A percentile compares a stretch with the other conserved stretches of the same genome.
Conservation (phyloP, 1,140 invertebrate species). For the Maniola jurtina region DNA sequence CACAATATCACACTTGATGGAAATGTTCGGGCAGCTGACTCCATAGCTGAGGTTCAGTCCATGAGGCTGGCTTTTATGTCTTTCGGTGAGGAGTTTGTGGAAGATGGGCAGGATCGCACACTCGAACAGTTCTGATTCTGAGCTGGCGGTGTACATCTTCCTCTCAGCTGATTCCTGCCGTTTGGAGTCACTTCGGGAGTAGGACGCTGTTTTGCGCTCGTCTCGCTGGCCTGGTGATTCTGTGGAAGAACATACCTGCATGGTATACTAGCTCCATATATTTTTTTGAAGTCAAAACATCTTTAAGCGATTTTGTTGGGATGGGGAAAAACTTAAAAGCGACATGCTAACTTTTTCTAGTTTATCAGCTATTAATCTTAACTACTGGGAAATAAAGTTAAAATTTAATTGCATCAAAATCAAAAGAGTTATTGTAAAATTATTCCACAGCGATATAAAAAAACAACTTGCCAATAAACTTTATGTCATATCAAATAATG, state of each 20-base stretch:
- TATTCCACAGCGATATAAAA: no score
- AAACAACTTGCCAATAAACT: no score
- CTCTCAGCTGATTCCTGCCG: constrained; percentile 66
- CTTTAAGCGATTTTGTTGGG: no score
- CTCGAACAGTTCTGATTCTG: constrained; percentile 89
- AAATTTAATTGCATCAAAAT: no score
- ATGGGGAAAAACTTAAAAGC: no score
- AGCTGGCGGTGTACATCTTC: constrained; percentile 88
- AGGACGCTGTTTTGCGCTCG: constrained; percentile 65
- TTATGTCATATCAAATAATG: no score
- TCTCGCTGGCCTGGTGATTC: constrained; percentile 63
- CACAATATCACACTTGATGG: constrained; percentile 97
- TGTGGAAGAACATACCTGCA: constrained; percentile 31
- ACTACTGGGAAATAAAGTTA: no score
- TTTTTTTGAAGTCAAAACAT: no score
- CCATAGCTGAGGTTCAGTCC: constrained; percentile 86
- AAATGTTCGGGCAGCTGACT: constrained; percentile 94
- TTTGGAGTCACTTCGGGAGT: constrained; percentile 59
- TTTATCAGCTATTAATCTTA: no score
- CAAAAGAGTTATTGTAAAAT: no score
- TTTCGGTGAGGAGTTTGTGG: constrained; percentile 91
- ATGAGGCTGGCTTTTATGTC: constrained; percentile 83
- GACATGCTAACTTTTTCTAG: no score
- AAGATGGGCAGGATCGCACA: constrained; percentile 93
- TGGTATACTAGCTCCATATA: no score